These are phyloP conservation scores for Microcebus ravelobensis DNA, from an alignment of 2,113 vertebrate species.

Conservation along the genomic window DNA sequence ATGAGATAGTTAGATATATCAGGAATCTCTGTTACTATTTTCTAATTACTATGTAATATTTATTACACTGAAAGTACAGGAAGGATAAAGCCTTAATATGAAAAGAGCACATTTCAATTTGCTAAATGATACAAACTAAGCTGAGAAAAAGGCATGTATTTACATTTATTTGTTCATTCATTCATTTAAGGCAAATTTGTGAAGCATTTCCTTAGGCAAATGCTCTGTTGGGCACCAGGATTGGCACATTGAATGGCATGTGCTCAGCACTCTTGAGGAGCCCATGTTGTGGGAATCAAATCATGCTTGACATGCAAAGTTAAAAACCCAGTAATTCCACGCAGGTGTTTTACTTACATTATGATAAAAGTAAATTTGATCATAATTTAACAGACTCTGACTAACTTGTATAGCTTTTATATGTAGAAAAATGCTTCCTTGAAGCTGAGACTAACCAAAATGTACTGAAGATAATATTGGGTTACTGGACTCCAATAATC, in stretches of 20 bases:
- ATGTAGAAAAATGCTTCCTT: background rate
- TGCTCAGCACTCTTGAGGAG: background rate
- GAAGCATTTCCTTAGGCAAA: background rate
- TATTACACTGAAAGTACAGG: background rate
- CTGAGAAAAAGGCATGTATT: background rate
- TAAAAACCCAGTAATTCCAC: background rate
- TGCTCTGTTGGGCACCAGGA: background rate
- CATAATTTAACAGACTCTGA: background rate
- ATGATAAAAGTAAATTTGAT: background rate
- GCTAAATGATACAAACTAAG: background rate
- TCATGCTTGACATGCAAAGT: background rate
- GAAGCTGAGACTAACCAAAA: background rate
- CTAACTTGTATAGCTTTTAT: background rate
- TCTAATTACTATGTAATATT: background rate
- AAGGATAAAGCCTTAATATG: background rate
- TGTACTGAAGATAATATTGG: background rate
- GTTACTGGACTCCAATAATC: background rate
- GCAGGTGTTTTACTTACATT: background rate
- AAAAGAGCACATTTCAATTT: background rate
- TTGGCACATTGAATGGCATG: rapidly evolving
- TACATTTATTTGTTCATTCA: background rate
- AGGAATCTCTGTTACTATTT: conserved; percentile 5
- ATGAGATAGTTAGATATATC: background rate
- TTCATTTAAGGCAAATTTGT: background rate
- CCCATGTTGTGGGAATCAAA: background rate